phyloP scores from a whole-genome alignment of 2,797 vertebrate genomes.

The Buphagus erythrorhynchus region DNA sequence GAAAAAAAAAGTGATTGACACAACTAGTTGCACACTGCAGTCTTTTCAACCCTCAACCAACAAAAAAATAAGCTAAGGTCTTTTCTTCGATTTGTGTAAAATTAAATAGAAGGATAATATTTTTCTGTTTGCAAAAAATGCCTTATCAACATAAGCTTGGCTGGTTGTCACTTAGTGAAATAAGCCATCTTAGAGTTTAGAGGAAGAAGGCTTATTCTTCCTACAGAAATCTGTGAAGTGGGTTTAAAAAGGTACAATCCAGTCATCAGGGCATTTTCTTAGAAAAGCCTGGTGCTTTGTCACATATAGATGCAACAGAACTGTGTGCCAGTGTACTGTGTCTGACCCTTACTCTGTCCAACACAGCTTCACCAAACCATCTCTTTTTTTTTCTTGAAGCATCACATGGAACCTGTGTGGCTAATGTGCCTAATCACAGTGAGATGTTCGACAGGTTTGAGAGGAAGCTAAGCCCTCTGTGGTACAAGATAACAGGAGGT shows the following conservation, averaged over 20 bases:
- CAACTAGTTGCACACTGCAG: background rate
- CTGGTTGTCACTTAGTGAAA: background rate
- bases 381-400: slow-evolving; percentile 73
- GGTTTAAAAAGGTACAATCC: background rate
- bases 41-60: slow-evolving; percentile 3
- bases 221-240: background rate
- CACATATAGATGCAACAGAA: background rate
- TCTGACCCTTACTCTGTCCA: background rate
- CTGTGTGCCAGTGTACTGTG: background rate
- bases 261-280: background rate
- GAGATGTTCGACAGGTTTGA: slow-evolving; percentile 97
- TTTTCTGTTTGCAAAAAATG: slow-evolving; percentile 17
- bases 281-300: background rate
- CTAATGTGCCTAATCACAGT: slow-evolving; percentile 86
- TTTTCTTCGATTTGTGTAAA: background rate
- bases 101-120: background rate
- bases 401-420: slow-evolving; percentile 93
- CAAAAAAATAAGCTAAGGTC: background rate
- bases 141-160: background rate
- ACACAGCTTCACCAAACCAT: slow-evolving; percentile 27
- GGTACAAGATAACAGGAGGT: slow-evolving; percentile 92
- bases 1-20: background rate
- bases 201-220: background rate
- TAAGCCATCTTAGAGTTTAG: background rate
- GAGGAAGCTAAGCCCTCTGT: slow-evolving; percentile 93